Conservation (phyloP, 2,888 invertebrate species). For the Andrena bicolor region DNA sequence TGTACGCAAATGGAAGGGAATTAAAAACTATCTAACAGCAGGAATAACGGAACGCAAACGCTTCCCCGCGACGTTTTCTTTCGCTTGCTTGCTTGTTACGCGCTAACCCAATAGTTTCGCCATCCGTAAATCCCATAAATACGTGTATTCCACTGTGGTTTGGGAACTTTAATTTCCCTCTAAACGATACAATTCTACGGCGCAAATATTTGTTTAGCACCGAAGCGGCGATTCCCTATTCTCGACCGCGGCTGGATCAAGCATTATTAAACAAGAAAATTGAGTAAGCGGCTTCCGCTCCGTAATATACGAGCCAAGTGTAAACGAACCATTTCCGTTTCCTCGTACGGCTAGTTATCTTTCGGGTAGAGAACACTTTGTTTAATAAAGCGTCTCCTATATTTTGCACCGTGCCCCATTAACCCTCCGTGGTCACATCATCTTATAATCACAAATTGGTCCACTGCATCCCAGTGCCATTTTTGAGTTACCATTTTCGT, state of each 20-base stretch:
- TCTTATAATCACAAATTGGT: no score
- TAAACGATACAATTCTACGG: conserved; percentile 8
- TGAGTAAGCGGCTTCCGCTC: no score
- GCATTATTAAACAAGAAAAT: conserved; percentile 6
- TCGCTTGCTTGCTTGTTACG: background rate
- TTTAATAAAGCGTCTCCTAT: no score
- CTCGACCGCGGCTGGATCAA: background rate
- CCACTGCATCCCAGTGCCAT: no score
- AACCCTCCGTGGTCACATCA: no score
- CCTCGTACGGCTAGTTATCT: no score
- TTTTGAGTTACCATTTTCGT: no score
- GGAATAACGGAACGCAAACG: background rate
- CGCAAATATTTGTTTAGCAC: conserved; percentile 16
- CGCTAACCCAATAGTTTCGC: conserved; percentile 9
- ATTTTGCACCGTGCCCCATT: no score
- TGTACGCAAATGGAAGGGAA: background rate
- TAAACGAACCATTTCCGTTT: background rate
- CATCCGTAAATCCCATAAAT: background rate
- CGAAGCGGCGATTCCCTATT: background rate
- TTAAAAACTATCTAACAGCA: background rate
- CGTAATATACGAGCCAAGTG: background rate
- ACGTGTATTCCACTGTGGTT: background rate
- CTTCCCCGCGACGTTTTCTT: background rate
- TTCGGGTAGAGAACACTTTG: no score
- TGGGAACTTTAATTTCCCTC: conserved; percentile 7